Conservation (phyloP, 2,888 invertebrate genomes). For the Nephrotoma appendiculata region DNA sequence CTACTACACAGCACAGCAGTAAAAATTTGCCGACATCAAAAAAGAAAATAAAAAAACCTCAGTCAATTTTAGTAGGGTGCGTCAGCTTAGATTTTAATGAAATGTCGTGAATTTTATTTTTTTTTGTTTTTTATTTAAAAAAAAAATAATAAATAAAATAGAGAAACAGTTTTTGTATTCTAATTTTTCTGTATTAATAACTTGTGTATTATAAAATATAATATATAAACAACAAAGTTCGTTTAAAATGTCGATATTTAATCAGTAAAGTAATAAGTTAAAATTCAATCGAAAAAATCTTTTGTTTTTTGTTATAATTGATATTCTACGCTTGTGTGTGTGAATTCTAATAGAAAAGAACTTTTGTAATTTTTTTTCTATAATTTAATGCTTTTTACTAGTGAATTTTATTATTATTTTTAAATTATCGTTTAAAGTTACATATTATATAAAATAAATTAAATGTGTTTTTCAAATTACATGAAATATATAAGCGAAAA, state of each 20-base stretch:
- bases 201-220: not conserved
- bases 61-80: conserved; percentile 13
- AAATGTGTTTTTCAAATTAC: not conserved
- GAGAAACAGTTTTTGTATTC: not conserved
- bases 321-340: not conserved
- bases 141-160: not conserved
- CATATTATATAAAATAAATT: not conserved
- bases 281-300: not conserved
- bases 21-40: conserved; percentile 3
- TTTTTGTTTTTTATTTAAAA: not conserved
- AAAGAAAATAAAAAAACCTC: not conserved
- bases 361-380: not conserved
- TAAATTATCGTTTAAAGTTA: not conserved
- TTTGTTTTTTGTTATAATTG: not conserved
- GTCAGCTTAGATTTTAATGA: conserved; percentile 11
- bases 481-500: not conserved
- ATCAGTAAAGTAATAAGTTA: not conserved
- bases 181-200: not conserved
- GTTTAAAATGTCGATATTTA: not conserved
- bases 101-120: conserved; percentile 10
- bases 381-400: not conserved
- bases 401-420: not conserved
- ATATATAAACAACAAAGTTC: not conserved
- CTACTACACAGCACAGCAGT: not conserved
- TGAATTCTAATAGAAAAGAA: not conserved